phyloP scores from a whole-genome alignment of 2,888 invertebrate genomes.

The Synanthedon formicaeformis region DNA sequence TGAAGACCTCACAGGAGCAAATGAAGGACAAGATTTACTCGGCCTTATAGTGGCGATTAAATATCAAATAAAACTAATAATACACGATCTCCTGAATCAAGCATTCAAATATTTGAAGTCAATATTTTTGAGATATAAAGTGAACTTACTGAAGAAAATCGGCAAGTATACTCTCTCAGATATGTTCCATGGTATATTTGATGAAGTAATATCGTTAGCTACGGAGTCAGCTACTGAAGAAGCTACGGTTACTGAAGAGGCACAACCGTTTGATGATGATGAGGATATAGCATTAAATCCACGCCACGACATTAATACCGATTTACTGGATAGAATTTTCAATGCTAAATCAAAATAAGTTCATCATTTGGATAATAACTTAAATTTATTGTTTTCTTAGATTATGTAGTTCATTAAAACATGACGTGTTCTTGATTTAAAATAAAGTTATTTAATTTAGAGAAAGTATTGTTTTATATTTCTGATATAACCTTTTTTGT shows the following conservation, averaged over 20 bases:
- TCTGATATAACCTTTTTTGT: too few species aligned
- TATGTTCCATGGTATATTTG: constrained; percentile 24
- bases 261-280: too few species aligned
- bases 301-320: too few species aligned
- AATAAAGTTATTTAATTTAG: too few species aligned
- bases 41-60: constrained; percentile 18
- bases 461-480: too few species aligned
- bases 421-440: too few species aligned
- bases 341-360: too few species aligned
- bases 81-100: constrained; percentile 25
- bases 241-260: neutral
- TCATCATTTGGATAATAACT: too few species aligned
- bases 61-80: constrained; percentile 26
- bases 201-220: constrained; percentile 24
- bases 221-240: neutral
- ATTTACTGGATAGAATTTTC: too few species aligned
- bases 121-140: constrained; percentile 23
- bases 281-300: too few species aligned
- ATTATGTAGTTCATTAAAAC: too few species aligned
- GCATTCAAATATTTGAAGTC: constrained; percentile 17
- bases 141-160: constrained; percentile 29
- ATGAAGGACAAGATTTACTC: neutral
- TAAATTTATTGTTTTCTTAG: too few species aligned
- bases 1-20: constrained; percentile 5
- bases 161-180: constrained; percentile 30